phyloP scores from a whole-genome alignment of 37 sponge, comb jelly and placozoan genomes.

The Lycopodina hypogea region DNA sequence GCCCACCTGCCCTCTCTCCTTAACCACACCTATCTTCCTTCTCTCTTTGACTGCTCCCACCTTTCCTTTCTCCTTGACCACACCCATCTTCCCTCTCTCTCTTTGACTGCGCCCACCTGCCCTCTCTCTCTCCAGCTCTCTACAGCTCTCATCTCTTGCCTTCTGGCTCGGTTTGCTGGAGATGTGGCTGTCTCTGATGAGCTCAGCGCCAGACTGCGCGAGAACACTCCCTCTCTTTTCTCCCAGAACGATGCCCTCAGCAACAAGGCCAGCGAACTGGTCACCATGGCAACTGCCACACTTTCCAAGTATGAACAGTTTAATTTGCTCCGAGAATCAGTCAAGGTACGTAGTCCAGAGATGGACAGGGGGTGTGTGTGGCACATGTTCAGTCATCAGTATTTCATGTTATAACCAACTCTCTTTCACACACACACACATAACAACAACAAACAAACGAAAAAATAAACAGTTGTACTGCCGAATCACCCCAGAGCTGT shows the following conservation, averaged over 20 bases:
- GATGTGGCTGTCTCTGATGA: slow-evolving; percentile 69
- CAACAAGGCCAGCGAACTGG: slow-evolving; percentile 67
- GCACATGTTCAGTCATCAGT: not conserved
- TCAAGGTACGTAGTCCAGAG: slow-evolving; percentile 41
- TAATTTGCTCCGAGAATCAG: slow-evolving; percentile 58
- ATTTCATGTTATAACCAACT: not conserved
- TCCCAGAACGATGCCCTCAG: slow-evolving; percentile 81
- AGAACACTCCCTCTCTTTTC: slow-evolving; percentile 56
- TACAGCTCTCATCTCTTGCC: slow-evolving; percentile 60
- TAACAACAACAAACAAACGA: too few species aligned
- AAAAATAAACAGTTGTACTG: slow-evolving; percentile 68
- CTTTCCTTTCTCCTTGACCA: too few species aligned
- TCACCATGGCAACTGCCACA: slow-evolving; percentile 46
- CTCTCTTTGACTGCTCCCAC: too few species aligned
- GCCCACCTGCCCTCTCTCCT: too few species aligned
- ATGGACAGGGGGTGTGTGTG: not conserved
- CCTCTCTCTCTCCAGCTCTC: slow-evolving; percentile 41
- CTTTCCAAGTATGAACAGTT: slow-evolving; percentile 32
- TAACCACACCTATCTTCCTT: too few species aligned
- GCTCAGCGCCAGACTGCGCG: slow-evolving; percentile 65
- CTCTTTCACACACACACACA: slow-evolving; percentile 4
- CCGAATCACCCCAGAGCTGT: slow-evolving; percentile 71
- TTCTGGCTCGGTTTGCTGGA: slow-evolving; percentile 72
- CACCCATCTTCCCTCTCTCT: too few species aligned
- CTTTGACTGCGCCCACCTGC: too few species aligned